These are phyloP conservation scores for Peromyscus eremicus DNA, from an alignment of 2,797 vertebrate species.

Conservation along the genomic window DNA sequence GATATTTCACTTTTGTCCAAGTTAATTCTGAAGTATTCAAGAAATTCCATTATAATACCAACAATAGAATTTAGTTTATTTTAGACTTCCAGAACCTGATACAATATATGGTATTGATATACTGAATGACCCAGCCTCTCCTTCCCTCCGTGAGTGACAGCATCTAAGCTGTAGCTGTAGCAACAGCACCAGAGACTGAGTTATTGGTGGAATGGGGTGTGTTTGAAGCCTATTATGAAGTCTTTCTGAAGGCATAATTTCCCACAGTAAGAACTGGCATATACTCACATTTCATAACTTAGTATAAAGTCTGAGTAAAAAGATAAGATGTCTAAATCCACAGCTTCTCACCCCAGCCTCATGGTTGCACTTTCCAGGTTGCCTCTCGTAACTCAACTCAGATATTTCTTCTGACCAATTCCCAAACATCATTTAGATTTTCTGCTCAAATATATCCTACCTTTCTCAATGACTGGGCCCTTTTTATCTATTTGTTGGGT, in stretches of 20 bases:
- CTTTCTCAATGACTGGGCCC: not conserved
- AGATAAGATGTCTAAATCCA: not conserved
- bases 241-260: not conserved
- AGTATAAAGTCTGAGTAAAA: not conserved
- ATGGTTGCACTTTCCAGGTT: not conserved
- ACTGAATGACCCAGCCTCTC: not conserved
- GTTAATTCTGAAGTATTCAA: not conserved
- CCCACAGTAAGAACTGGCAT: not conserved
- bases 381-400: not conserved
- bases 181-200: not conserved
- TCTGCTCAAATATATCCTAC: not conserved
- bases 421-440: not conserved
- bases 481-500: not conserved
- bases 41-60: not conserved
- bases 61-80: not conserved
- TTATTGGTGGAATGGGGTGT: not conserved
- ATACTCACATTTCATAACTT: not conserved
- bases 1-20: not conserved
- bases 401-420: not conserved
- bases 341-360: not conserved
- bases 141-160: not conserved
- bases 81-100: not conserved
- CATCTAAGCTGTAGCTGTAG: not conserved
- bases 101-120: not conserved
- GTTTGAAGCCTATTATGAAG: not conserved